Percentiles rank a stretch among this genome's conserved stretches.
Evolutionary conservation across 2,797 vertebrate species (phyloP).

Genomic region (Rousettus madagascariensis): DNA sequence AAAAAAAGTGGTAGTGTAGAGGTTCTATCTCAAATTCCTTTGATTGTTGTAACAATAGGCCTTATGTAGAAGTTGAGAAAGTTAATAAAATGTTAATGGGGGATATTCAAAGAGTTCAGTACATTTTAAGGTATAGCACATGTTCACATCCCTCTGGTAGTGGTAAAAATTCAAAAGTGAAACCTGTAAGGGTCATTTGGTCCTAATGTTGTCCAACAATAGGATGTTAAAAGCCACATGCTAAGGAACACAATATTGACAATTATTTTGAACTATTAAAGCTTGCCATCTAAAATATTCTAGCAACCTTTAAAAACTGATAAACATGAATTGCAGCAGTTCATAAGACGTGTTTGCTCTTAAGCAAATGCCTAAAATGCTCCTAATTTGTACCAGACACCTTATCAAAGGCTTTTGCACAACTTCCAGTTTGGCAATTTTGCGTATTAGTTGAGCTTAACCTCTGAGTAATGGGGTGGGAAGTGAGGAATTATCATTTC

Average conservation of each 20-base stretch:
- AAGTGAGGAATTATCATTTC: slow-evolving; percentile 50
- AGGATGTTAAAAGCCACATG: slow-evolving; percentile 60
- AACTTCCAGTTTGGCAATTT: slow-evolving; percentile 69
- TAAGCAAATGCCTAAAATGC: slow-evolving; percentile 53
- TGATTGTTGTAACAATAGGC: background rate
- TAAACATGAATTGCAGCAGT: slow-evolving; percentile 61
- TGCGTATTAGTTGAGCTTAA: slow-evolving; percentile 68
- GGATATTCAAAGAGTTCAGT: slow-evolving; percentile 14
- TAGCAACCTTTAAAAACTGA: slow-evolving; percentile 35
- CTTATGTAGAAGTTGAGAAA: slow-evolving; percentile 1
- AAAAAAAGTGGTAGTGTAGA: slow-evolving; percentile 43
- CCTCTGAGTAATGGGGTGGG: slow-evolving; percentile 45
- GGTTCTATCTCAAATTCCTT: slow-evolving; percentile 32
- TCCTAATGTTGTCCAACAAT: slow-evolving; percentile 50
- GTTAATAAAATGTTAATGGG: slow-evolving; percentile 40
- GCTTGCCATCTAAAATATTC: slow-evolving; percentile 40
- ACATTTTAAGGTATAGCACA: slow-evolving; percentile 24
- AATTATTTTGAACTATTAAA: slow-evolving; percentile 64
- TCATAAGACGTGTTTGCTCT: slow-evolving; percentile 66
- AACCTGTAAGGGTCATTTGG: slow-evolving; percentile 30
- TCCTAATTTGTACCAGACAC: slow-evolving; percentile 71
- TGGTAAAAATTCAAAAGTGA: slow-evolving; percentile 44
- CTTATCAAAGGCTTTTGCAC: slow-evolving; percentile 67
- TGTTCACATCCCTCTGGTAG: slow-evolving; percentile 13
- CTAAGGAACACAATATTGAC: slow-evolving; percentile 35